Evolutionary conservation across 35 echinoderm and acorn worm species (phyloP).

Genomic region (Ptychodera flava): DNA sequence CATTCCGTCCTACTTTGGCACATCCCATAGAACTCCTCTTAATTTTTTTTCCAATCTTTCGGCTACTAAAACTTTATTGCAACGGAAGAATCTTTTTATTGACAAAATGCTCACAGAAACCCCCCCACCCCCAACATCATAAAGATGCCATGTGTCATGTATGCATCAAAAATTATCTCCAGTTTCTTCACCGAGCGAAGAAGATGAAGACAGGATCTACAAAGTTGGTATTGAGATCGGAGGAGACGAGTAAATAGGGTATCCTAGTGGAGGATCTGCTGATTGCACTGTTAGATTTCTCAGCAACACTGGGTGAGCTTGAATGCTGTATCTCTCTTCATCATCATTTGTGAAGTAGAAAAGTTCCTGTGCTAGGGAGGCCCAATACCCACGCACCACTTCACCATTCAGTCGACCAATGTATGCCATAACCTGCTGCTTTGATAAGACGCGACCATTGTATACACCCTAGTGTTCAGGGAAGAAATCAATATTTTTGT

Average conservation of each 20-base stretch:
- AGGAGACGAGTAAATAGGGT: slow-evolving; percentile 86
- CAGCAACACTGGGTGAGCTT: slow-evolving; percentile 77
- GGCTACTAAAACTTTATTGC: too few relatives aligned
- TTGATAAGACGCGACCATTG: slow-evolving; percentile 57
- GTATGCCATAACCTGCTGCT: slow-evolving; percentile 71
- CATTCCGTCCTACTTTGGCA: too few relatives aligned
- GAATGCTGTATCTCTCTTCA: slow-evolving; percentile 93
- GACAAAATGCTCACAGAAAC: too few relatives aligned
- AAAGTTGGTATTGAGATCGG: slow-evolving; percentile 64
- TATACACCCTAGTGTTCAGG: slow-evolving; percentile 57
- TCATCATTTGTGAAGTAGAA: slow-evolving; percentile 99
- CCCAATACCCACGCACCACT: slow-evolving; percentile 78
- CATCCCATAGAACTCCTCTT: too few relatives aligned
- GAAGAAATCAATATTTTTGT: slow-evolving; percentile 15
- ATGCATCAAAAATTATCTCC: too few relatives aligned
- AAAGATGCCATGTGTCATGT: too few relatives aligned
- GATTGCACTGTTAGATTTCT: slow-evolving; percentile 87
- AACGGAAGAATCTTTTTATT: too few relatives aligned
- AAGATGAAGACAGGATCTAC: too few relatives aligned
- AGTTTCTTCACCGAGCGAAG: too few relatives aligned
- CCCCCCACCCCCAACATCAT: too few relatives aligned
- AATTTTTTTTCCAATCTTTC: too few relatives aligned
- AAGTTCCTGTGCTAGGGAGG: slow-evolving; percentile 69
- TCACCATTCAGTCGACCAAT: slow-evolving; percentile 81
- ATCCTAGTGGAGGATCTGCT: slow-evolving; percentile 90